Evolutionary conservation across 2,113 vertebrate genomes (phyloP), one percentile per base, ranked within the genome.

Genomic region (Artemisiospiza belli): DNA sequence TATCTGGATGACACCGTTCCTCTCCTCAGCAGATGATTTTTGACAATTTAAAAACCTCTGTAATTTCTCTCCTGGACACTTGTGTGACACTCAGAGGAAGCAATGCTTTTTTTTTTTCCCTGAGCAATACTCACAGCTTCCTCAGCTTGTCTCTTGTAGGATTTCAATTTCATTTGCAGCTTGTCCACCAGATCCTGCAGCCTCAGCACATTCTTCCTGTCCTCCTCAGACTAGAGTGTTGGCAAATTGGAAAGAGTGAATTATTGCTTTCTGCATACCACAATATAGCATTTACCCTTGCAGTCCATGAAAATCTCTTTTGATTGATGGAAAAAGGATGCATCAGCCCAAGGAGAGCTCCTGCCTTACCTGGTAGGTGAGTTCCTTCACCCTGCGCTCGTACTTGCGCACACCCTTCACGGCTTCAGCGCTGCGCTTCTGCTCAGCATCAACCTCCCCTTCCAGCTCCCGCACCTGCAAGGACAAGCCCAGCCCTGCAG

Each of bases 381-480:
- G 97, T 62, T 98, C 98, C 90, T 98, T 98, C 70, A 98, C 97
- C 86, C 97, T 98, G 57, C 98, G 98, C 92, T 98, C 98, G 25
- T 98, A 98, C 95, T 98, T 98, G 58, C 98, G 97, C 41, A 98
- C 83, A 15, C 98, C 97, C 92, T 98, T 98, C 52, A 98, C 88
- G 1, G 98, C 96, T 16, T 99, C 98, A 37, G 97, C 72, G 0
- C 97, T 95, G 86, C 97, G 97, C 91, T 96, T 98, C 95, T 99
- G 98, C 73, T 99, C 98, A 54, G 83, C 95, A 58, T 99, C 98
- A 69, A 98, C 97, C 81, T 99, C 98, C 11, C 90, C 97, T 94
- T 99, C 98, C 82, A 99, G 97, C 75, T 99, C 98, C 41, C 97
- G 98, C 37, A 99, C 98, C 98, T 99, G 63, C 46, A 94, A 91